These are phyloP conservation scores for Mactromeris polynyma DNA, from an alignment of 2,888 invertebrate species.

Conservation along the genomic window DNA sequence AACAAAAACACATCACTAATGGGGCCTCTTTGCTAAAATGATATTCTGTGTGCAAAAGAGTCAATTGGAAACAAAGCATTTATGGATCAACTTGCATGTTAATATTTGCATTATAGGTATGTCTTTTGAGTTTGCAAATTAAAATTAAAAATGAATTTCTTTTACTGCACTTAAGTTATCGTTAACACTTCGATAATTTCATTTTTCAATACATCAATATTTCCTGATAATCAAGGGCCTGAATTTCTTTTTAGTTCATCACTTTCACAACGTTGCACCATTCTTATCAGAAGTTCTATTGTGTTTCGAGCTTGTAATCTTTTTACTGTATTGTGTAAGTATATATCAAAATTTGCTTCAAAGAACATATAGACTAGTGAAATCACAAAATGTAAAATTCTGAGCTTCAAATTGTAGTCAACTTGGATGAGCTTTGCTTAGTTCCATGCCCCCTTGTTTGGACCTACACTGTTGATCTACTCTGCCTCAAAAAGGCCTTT, in stretches of 20 bases:
- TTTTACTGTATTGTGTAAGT: neutral
- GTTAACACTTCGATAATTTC: neutral
- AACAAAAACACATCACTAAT: neutral
- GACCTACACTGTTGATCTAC: too few relatives aligned
- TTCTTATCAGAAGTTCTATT: slow-evolving; percentile 9
- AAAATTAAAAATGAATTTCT: neutral
- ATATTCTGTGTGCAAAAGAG: neutral
- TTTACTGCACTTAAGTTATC: neutral
- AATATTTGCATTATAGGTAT: neutral
- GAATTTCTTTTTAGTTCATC: slow-evolving; percentile 11
- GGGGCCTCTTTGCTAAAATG: too few relatives aligned
- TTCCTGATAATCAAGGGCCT: slow-evolving; percentile 12
- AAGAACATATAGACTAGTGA: neutral
- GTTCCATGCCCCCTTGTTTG: too few relatives aligned
- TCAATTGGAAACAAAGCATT: neutral
- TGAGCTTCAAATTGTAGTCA: neutral
- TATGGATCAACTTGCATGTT: neutral
- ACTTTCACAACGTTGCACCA: slow-evolving; percentile 17
- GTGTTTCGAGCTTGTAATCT: slow-evolving; percentile 6
- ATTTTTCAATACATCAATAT: neutral
- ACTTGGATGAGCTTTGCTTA: neutral
- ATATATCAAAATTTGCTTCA: neutral
- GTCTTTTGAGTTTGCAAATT: neutral
- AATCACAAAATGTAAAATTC: neutral
- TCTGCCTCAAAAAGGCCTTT: too few relatives aligned